These are phyloP conservation scores for Fulmarus glacialis DNA, from an alignment of 2,113 vertebrate species.

Conservation along the genomic window DNA sequence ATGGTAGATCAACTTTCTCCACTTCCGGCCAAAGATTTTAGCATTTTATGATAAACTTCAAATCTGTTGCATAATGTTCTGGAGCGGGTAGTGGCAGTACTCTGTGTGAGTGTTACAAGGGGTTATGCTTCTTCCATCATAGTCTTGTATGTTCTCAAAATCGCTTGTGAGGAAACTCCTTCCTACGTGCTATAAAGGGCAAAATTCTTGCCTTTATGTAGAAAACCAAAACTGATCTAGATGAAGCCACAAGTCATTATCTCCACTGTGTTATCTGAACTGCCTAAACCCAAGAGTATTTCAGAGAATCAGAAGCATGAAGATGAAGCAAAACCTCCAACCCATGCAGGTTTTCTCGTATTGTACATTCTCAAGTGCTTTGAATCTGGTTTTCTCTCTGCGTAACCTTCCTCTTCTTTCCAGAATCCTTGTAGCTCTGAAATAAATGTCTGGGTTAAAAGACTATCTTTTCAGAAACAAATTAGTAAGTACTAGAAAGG, in stretches of 20 bases:
- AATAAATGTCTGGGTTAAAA: not conserved
- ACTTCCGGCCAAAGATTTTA: not conserved
- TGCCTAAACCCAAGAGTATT: not conserved
- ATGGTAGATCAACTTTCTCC: not conserved
- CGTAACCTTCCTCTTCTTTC: not conserved
- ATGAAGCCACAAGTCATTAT: not conserved
- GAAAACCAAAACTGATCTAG: not conserved
- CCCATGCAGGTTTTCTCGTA: not conserved
- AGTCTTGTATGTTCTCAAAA: not conserved
- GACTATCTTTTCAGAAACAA: not conserved
- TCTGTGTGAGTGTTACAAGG: not conserved
- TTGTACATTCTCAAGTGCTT: not conserved
- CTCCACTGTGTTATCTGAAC: not conserved
- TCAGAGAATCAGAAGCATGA: not conserved
- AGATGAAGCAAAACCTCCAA: not conserved
- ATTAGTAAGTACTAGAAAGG: not conserved
- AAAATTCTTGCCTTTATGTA: not conserved
- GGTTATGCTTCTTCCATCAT: not conserved
- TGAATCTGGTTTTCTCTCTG: not conserved
- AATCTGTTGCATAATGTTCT: not conserved
- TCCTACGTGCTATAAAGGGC: not conserved
- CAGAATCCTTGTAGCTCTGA: not conserved
- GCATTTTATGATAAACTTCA: not conserved
- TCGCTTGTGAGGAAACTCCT: not conserved
- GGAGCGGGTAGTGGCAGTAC: not conserved